A percentile compares a stretch with the other conserved stretches of the same genome.
Evolutionary conservation across 2,888 invertebrate species (phyloP).

Genomic region (Stenoptilia bipunctidactyla): DNA sequence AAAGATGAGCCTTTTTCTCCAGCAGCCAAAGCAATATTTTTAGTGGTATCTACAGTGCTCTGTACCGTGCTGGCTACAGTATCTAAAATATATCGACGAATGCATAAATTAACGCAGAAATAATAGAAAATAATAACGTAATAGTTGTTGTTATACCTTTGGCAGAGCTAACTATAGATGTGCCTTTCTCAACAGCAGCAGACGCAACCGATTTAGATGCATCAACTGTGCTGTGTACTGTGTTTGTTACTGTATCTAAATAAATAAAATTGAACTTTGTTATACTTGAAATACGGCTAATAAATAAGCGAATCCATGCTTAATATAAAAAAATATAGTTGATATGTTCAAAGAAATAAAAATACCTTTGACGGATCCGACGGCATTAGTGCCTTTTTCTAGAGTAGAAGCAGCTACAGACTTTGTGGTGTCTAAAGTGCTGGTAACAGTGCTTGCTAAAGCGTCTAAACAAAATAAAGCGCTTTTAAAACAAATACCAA

Average conservation of each 20-base stretch:
- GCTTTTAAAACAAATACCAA: not conserved
- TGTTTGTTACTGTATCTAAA: slow-evolving; percentile 16
- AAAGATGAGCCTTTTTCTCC: slow-evolving; percentile 28
- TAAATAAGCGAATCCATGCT: no score
- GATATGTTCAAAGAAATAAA: not conserved
- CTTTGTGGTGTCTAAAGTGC: slow-evolving; percentile 34
- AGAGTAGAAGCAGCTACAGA: slow-evolving; percentile 29
- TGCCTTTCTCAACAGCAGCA: slow-evolving; percentile 14
- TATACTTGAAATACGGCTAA: no score
- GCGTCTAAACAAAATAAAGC: slow-evolving; percentile 21
- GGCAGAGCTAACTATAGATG: slow-evolving; percentile 15
- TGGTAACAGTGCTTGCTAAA: slow-evolving; percentile 24
- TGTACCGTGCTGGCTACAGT: slow-evolving; percentile 27
- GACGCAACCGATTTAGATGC: slow-evolving; percentile 16
- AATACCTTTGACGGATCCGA: slow-evolving; percentile 28
- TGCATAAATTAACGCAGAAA: no score
- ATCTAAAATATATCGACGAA: slow-evolving; percentile 16
- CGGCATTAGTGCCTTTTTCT: slow-evolving; percentile 26
- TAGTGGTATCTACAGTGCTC: slow-evolving; percentile 32
- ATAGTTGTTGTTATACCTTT: slow-evolving; percentile 15
- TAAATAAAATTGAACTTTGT: no score
- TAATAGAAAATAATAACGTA: no score
- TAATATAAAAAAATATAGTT: slow-evolving; percentile 16
- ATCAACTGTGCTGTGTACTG: slow-evolving; percentile 15
- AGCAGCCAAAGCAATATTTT: slow-evolving; percentile 30